phyloP scores from a whole-genome alignment of 1,140 invertebrate species.

The Dermatophagoides farinae region DNA sequence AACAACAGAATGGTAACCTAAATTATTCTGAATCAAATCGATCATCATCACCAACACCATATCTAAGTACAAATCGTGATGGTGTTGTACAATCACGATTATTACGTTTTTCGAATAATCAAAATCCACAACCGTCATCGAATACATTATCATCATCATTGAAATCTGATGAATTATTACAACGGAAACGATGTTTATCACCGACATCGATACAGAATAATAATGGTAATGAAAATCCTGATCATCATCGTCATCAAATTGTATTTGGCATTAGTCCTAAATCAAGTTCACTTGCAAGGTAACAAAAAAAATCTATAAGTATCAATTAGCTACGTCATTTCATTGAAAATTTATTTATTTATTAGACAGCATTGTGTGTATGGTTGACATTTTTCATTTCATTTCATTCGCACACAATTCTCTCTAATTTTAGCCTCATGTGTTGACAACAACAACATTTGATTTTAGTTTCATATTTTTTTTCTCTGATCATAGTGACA shows the following conservation, averaged over 20 bases:
- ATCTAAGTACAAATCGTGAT: slow-evolving; percentile 2
- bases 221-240: not conserved
- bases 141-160: slow-evolving; percentile 18
- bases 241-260: not conserved
- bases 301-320: not conserved
- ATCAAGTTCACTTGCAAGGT: slow-evolving; percentile 13
- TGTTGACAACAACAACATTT: too few relatives aligned
- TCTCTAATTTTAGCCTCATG: too few relatives aligned
- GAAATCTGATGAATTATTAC: not conserved
- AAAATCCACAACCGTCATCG: not conserved
- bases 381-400: too few relatives aligned
- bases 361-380: too few relatives aligned
- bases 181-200: not conserved
- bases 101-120: not conserved
- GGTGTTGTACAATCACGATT: slow-evolving; percentile 6
- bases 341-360: too few relatives aligned
- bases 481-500: too few relatives aligned
- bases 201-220: not conserved
- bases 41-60: not conserved
- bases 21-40: not conserved
- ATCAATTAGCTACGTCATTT: too few relatives aligned
- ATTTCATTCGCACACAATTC: too few relatives aligned
- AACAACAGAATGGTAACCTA: not conserved
- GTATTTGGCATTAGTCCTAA: slow-evolving; percentile 13
- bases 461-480: too few relatives aligned